These are phyloP conservation scores for Austrolebias charrua DNA, from an alignment of 2,797 vertebrate species.

Conservation along the genomic window DNA sequence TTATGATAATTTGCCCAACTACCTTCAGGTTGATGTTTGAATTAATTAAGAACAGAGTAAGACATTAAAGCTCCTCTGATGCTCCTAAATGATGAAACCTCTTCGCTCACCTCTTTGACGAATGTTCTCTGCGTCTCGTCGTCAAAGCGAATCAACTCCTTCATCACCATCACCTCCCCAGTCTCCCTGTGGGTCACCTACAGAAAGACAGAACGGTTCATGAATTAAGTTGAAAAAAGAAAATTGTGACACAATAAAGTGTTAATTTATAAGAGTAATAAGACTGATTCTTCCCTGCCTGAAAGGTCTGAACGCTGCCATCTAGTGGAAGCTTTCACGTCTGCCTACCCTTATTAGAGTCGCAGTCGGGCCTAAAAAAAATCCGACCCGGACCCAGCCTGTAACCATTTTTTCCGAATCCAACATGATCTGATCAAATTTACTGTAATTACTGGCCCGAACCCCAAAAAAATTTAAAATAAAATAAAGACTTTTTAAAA, in stretches of 20 bases:
- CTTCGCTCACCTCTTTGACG: slow-evolving; percentile 88
- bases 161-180: slow-evolving; percentile 99
- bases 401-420: no score
- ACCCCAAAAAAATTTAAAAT: no score
- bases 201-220: neutral
- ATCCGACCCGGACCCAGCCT: no score
- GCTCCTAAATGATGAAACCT: no score
- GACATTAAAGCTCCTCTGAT: neutral
- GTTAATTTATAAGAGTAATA: neutral
- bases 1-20: no score
- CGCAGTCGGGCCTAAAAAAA: no score
- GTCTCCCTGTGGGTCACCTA: slow-evolving; percentile 96
- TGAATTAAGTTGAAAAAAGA: slow-evolving; percentile 9
- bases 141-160: slow-evolving; percentile 95
- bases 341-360: slow-evolving; percentile 80
- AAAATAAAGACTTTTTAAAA: no score
- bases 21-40: no score
- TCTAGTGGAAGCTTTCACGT: slow-evolving; percentile 37
- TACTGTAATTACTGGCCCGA: no score
- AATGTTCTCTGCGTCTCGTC: slow-evolving; percentile 96
- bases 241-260: slow-evolving; percentile 1
- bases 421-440: no score
- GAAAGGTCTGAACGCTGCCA: slow-evolving; percentile 39
- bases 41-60: no score
- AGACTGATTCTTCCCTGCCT: neutral